Conservation (phyloP, 64 coral and sea anemone genomes). For the Cladopsammia gracilis region DNA sequence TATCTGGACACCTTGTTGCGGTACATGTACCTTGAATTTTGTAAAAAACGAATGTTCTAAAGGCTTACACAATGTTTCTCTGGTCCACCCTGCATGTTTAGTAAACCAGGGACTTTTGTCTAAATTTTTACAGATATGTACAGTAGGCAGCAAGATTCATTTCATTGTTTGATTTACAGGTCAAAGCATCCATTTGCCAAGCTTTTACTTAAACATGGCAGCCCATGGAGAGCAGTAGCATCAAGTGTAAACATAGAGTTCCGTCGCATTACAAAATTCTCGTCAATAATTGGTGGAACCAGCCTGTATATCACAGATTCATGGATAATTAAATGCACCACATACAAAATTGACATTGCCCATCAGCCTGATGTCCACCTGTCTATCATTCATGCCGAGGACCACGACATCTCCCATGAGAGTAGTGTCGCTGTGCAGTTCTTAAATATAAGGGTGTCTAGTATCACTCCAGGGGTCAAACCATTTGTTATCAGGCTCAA, state of each 20-base stretch:
- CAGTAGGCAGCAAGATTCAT: too few relatives aligned
- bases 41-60: too few relatives aligned
- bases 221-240: constrained; percentile 95
- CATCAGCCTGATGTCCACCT: constrained; percentile 96
- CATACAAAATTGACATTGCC: constrained; percentile 93
- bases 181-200: constrained; percentile 83
- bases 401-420: constrained; percentile 96
- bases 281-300: constrained; percentile 97
- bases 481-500: constrained; percentile 93
- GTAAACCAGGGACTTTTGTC: too few relatives aligned
- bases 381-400: constrained; percentile 91
- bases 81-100: too few relatives aligned
- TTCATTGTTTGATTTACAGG: constrained; percentile 43
- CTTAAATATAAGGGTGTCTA: constrained; percentile 89
- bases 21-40: too few relatives aligned
- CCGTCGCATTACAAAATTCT: constrained; percentile 94
- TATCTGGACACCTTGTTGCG: too few relatives aligned
- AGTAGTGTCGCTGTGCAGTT: constrained; percentile 90
- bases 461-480: constrained; percentile 86
- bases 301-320: constrained; percentile 98
- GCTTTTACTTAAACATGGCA: constrained; percentile 87
- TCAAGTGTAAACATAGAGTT: constrained; percentile 96
- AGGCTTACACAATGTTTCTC: too few relatives aligned
- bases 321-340: constrained; percentile 95
- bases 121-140: too few relatives aligned